These are phyloP conservation scores for Hydractinia echinata DNA, from an alignment of 30 jellyfish, hydroid and myxozoan genomes.

Conservation along the genomic window DNA sequence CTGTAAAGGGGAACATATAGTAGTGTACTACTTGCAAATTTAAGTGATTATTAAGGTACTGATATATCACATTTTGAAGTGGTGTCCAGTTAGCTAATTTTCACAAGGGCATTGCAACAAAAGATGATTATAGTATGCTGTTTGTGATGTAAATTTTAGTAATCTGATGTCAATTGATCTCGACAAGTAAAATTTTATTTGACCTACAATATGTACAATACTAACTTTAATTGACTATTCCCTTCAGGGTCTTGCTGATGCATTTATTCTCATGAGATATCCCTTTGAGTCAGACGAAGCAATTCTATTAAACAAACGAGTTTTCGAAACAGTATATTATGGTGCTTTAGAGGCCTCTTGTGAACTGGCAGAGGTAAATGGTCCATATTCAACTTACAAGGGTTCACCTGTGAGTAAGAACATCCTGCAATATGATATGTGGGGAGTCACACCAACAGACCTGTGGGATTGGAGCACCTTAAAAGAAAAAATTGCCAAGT, in stretches of 20 bases:
- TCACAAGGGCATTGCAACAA: no score
- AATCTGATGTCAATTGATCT: constrained; percentile 28
- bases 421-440: constrained; percentile 91
- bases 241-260: constrained; percentile 93
- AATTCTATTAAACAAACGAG: constrained; percentile 64
- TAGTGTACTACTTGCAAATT: neutral
- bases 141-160: constrained; percentile 26
- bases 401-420: constrained; percentile 98
- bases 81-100: no score
- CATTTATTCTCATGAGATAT: constrained; percentile 77
- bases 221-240: neutral
- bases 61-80: no score
- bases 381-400: constrained; percentile 79
- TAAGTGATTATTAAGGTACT: no score
- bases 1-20: constrained; percentile 43
- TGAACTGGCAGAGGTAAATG: constrained; percentile 84
- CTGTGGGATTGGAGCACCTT: constrained; percentile 97
- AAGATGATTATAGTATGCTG: constrained; percentile 1
- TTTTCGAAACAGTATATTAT: constrained; percentile 91
- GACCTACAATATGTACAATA: neutral
- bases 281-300: constrained; percentile 95
- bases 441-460: constrained; percentile 96
- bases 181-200: neutral
- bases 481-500: constrained; percentile 75
- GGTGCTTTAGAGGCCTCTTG: constrained; percentile 98